These are phyloP conservation scores for Tenthredo scrophulariae DNA, from an alignment of 2,888 invertebrate genomes.

Conservation along the genomic window DNA sequence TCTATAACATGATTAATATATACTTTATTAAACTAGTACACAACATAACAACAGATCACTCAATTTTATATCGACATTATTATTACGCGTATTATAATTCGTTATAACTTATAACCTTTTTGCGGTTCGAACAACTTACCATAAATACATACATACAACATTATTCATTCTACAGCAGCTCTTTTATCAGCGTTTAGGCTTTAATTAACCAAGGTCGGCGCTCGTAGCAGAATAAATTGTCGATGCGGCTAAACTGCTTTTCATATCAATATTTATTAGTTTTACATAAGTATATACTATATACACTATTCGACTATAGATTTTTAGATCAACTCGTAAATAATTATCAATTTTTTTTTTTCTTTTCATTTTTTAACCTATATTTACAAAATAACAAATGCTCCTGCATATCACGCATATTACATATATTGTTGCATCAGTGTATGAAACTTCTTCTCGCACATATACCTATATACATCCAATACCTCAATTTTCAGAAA, in stretches of 20 bases:
- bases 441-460: not conserved
- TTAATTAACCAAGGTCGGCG: conserved; percentile 46
- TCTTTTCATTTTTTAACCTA: not conserved
- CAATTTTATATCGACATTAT: not conserved
- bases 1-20: not conserved
- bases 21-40: not conserved
- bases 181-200: conserved; percentile 34
- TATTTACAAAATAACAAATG: not conserved
- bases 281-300: not conserved
- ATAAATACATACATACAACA: not conserved
- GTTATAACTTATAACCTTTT: conserved; percentile 38
- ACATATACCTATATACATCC: not conserved
- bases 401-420: not conserved
- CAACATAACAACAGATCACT: not conserved
- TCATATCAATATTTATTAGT: not conserved
- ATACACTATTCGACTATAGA: not conserved
- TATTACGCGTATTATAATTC: not conserved
- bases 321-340: not conserved
- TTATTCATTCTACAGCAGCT: conserved; percentile 20
- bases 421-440: not conserved
- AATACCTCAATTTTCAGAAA: not conserved
- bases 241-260: conserved; percentile 11
- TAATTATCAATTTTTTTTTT: not conserved
- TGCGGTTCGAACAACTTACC: not conserved
- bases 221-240: not conserved